Conservation (phyloP, 2,888 invertebrate genomes). For the Sphinx pinastri region DNA sequence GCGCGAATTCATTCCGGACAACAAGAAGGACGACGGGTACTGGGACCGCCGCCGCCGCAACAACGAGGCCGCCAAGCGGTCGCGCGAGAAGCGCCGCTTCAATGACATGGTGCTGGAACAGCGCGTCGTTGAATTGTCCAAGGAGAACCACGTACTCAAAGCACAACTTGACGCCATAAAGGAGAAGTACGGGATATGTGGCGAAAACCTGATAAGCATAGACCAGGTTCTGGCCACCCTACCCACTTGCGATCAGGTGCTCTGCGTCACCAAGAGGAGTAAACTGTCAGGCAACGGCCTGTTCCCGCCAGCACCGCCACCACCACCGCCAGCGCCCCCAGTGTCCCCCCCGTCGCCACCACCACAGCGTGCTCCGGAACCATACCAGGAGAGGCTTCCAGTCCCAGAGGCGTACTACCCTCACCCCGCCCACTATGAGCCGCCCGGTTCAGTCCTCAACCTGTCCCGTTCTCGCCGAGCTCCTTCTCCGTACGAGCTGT, state of each 20-base stretch:
- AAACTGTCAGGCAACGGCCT: constrained; percentile 76
- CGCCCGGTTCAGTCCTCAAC: constrained; percentile 88
- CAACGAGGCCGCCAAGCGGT: constrained; percentile 98
- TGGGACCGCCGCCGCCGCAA: constrained; percentile 98
- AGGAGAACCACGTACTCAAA: constrained; percentile 97
- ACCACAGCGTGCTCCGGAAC: constrained; percentile 81
- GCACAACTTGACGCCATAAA: constrained; percentile 96
- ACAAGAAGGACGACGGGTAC: constrained; percentile 98
- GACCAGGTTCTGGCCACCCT: constrained; percentile 94
- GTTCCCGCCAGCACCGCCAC: constrained; percentile 83
- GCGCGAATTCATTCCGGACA: constrained; percentile 97
- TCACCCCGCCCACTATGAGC: constrained; percentile 83
- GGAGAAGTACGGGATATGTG: constrained; percentile 95
- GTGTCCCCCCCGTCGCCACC: constrained; percentile 80
- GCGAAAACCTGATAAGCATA: constrained; percentile 93
- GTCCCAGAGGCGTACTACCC: constrained; percentile 78
- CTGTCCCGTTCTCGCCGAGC: constrained; percentile 86
- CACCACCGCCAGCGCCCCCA: constrained; percentile 80
- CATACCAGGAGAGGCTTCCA: constrained; percentile 76
- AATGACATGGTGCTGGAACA: constrained; percentile 98
- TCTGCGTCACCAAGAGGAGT: constrained; percentile 91
- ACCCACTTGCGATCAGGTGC: constrained; percentile 92
- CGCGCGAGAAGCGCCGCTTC: constrained; percentile 97
- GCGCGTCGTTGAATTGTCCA: constrained; percentile 95
- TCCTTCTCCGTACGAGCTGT: constrained; percentile 92